Percentiles rank a stretch among this genome's conserved stretches.
Evolutionary conservation across 1,140 invertebrate genomes (phyloP).

Genomic region (Diachasmimorpha longicaudata): DNA sequence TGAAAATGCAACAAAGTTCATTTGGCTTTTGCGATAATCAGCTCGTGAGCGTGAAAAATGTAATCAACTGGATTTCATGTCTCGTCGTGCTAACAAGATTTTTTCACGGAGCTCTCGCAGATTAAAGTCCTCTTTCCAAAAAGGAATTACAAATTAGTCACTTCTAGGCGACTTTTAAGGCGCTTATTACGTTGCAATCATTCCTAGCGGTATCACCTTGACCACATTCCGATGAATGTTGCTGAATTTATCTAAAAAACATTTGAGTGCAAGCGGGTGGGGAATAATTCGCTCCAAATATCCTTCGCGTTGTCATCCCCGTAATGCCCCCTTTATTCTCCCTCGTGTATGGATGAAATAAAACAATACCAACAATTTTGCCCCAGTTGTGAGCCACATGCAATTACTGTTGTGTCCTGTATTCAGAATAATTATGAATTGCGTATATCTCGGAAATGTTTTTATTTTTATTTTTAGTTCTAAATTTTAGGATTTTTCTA

Average conservation of each 20-base stretch:
- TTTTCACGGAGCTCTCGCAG: no score
- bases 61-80: no score
- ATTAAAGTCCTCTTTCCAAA: no score
- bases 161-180: no score
- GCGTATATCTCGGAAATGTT: neutral
- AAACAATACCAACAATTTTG: neutral
- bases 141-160: no score
- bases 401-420: neutral
- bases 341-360: neutral
- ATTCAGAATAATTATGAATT: neutral
- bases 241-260: neutral
- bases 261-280: neutral
- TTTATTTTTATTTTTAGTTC: neutral
- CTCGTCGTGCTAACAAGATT: no score
- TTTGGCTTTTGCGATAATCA: no score
- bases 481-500: neutral
- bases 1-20: no score
- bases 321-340: neutral
- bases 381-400: neutral
- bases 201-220: no score
- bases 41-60: no score
- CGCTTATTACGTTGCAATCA: no score
- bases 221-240: neutral
- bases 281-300: neutral
- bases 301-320: neutral